Evolutionary conservation across 1,140 invertebrate genomes (phyloP), one percentile per base, ranked within the genome.

Genomic region (Melitaea cinxia): DNA sequence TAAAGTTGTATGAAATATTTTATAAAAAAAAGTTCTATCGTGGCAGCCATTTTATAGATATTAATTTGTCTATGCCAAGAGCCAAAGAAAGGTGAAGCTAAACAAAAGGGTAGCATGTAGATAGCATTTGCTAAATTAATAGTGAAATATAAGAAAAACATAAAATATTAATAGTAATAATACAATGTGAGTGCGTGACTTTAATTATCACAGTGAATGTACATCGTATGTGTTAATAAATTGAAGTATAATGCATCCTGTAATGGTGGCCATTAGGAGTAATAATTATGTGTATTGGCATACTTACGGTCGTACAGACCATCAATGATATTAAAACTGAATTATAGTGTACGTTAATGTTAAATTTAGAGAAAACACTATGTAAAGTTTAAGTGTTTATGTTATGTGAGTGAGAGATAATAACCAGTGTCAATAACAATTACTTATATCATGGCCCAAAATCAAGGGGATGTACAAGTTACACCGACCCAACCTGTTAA

Each of bases 251-350:
- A 88, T 90, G 87, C 84, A 83, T 84, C 82, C 83, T 90, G 88
- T 89, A 89, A 90, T 91, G 90, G 90, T 90, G 88, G 90, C 90
- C 90, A 91, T 91, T 91, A 89, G 70, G 75, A 84, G 78, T 69
- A 89, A 88, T 89, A 89, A 91, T 91, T 91, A 89, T 90, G 88
- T 86, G 80, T 85, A 88, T 91, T 91, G 88, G 85, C 88, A 91
- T 89, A 91, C 85, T 85, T 88, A 90, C 77, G 79, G 73, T 73
- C 78, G 77, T 80, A 80, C 78, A 73, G 65, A 85, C 74, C 69
- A 79, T 74, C 77, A 82, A 83, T 82, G 68, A 77, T 74, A 83
- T 64, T 83, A 70, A 82, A 81, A 76, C 57, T 58, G 75, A 65
- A 75, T 67, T 80, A 58, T 72, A 73, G 70, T 56, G 70, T 53